Evolutionary conservation across 1,140 invertebrate species (phyloP), one percentile per base, ranked within the genome.

Genomic region (Pseudomyrmex concolor): DNA sequence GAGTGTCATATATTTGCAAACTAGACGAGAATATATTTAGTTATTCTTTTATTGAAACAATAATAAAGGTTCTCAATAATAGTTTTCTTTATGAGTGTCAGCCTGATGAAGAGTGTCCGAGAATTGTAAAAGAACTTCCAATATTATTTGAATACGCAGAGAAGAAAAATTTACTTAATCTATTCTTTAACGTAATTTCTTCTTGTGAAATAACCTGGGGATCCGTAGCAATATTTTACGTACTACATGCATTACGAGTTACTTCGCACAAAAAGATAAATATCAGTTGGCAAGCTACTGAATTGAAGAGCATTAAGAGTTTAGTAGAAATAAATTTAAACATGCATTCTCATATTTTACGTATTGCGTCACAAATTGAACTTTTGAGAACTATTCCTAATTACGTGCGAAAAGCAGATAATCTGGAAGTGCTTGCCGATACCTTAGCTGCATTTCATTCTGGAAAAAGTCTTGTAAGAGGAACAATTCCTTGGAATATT

Each of bases 211-310:
- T 91, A 66, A 71, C 73, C 10, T 94, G 94, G 94, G 89, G 90
- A 9, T 92, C 93, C 13, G 85, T 94, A 54, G 78, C 94, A 0
- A 84, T 94, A 55, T 94, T 90, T 85, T 93, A 93, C 72, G 50
- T 93, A 12, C 84, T 86, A n/a, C 64, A 86, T 22, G 73, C 86
- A 19, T 81, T 94, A 51, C 80, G 81, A 63, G 73, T 2, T 13
- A 50, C 86, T 54, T 63, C 71, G 5, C 25, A 34, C 9, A 63
- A 81, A 51, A 60, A 50, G 8, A 70, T 19, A 5, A 55, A 63
- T 50, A 12, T 43, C 54, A 25, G 22, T 1, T 91, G 84, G 84
- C 45, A 82, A 48, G 15, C 81, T 17, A n/a, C 80, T 9, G 66
- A 92, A 63, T 60, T 93, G 43, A 63, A 83, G 64, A 25, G 72